Conservation (phyloP, 2,113 vertebrate species). For the Microcebus tavaratra region DNA sequence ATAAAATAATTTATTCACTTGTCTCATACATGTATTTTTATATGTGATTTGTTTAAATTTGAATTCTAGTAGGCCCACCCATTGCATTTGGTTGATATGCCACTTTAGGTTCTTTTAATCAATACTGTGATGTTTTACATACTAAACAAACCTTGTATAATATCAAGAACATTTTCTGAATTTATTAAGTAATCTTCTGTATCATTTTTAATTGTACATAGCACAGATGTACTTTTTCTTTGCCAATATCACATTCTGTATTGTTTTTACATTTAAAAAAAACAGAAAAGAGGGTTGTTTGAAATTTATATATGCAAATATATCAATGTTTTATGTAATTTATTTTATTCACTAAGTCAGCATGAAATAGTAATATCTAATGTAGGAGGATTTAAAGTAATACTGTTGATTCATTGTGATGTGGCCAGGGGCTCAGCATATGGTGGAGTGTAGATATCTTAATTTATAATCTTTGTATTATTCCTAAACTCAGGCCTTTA, state of each 20-base stretch:
- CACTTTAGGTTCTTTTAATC: not conserved
- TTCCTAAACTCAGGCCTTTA: not conserved
- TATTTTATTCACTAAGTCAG: not conserved
- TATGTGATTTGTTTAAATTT: not conserved
- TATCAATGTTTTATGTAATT: not conserved
- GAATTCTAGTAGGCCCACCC: not conserved
- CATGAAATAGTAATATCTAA: conserved; percentile 20
- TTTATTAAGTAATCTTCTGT: not conserved
- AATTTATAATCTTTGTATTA: conserved; percentile 49
- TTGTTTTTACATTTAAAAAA: not conserved
- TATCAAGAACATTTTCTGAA: not conserved
- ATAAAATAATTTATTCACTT: not conserved
- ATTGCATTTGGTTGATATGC: not conserved
- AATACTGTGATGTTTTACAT: not conserved
- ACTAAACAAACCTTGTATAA: not conserved
- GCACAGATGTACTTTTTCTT: not conserved
- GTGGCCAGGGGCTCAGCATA: not conserved
- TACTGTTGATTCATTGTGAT: not conserved
- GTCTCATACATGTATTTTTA: not conserved
- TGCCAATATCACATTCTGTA: not conserved
- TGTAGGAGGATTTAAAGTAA: not conserved
- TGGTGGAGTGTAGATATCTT: not conserved
- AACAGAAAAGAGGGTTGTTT: not conserved
- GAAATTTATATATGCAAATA: not conserved
- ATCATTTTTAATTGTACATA: not conserved